phyloP scores from a whole-genome alignment of 1,140 invertebrate genomes.

The Anadara kagoshimensis region DNA sequence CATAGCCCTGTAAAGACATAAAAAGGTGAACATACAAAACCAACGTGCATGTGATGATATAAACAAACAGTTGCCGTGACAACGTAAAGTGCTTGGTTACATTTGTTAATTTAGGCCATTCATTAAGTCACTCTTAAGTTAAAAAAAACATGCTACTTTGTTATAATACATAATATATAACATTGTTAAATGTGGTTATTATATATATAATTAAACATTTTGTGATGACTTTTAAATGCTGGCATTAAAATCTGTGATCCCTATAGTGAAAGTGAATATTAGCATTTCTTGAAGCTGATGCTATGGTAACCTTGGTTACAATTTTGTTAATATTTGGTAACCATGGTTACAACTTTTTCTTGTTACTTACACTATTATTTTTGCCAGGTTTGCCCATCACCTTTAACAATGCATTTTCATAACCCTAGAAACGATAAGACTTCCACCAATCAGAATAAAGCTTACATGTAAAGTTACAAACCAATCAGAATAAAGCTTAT shows the following conservation, averaged over 20 bases:
- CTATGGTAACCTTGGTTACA: too few species aligned
- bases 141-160: too few species aligned
- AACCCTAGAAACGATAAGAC: constrained; percentile 84
- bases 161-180: too few species aligned
- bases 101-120: too few species aligned
- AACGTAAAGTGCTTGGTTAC: too few species aligned
- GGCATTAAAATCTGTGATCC: background rate
- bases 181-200: too few species aligned
- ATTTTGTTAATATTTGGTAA: constrained; percentile 10
- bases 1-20: constrained; percentile 78
- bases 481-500: too few species aligned
- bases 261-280: constrained; percentile 36
- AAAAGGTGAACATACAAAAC: constrained; percentile 36
- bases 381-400: constrained; percentile 72
- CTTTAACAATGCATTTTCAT: constrained; percentile 73
- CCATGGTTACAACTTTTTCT: constrained; percentile 31
- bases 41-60: constrained; percentile 20
- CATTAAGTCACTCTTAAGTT: too few species aligned
- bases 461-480: constrained; percentile 42
- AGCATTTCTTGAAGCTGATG: too few species aligned
- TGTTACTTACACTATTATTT: constrained; percentile 71
- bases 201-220: too few species aligned
- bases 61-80: too few species aligned
- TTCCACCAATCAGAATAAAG: constrained; percentile 19
- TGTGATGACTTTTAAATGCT: background rate